Conservation (phyloP, 2,113 vertebrate species). For the Corythornis vintsioides region DNA sequence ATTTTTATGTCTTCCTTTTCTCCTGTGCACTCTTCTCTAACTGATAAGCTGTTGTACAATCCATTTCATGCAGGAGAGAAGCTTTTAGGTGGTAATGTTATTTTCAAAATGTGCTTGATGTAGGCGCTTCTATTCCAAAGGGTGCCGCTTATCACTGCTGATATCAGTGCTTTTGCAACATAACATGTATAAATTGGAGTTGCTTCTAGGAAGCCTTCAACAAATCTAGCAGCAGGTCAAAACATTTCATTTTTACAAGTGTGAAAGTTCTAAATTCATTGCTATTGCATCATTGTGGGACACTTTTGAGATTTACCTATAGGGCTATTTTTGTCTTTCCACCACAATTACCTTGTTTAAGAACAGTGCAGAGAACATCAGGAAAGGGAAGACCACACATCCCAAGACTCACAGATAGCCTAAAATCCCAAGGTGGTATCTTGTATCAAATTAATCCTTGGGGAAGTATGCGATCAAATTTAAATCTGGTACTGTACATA, state of each 20-base stretch:
- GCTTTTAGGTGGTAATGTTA: background rate
- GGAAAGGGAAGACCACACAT: background rate
- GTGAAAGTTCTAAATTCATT: background rate
- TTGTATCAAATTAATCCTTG: background rate
- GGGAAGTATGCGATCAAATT: background rate
- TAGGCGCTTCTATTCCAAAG: background rate
- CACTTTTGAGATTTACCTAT: background rate
- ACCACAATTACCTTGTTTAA: background rate
- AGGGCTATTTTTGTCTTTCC: background rate
- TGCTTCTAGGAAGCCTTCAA: background rate
- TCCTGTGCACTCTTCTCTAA: background rate
- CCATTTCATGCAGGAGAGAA: slow-evolving; percentile 29
- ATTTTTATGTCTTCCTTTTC: slow-evolving; percentile 40
- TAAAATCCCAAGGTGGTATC: background rate
- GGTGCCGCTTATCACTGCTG: background rate
- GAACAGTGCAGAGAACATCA: background rate
- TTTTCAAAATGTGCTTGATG: slow-evolving; percentile 4
- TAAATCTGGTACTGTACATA: background rate
- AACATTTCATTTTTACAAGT: slow-evolving; percentile 18
- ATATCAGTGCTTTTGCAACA: background rate
- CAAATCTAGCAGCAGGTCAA: background rate
- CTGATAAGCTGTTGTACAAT: background rate
- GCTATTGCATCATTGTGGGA: background rate
- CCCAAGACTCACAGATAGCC: background rate
- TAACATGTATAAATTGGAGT: background rate